Percentiles rank a stretch among this genome's conserved stretches.
Evolutionary conservation across 2,113 vertebrate species (phyloP).

Genomic region (Thunnus maccoyii): DNA sequence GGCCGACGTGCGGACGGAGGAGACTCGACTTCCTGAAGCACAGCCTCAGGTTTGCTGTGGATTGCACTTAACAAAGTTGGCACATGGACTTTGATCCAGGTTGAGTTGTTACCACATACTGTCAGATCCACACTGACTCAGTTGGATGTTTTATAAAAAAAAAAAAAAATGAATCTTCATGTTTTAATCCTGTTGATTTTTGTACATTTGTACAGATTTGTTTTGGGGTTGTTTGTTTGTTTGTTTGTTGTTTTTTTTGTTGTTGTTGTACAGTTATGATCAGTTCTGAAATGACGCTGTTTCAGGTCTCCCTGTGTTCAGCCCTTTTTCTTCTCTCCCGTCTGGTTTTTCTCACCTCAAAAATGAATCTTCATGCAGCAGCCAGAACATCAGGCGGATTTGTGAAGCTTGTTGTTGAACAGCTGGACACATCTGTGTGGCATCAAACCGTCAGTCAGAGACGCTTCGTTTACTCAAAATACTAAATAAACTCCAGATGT

Average conservation of each 20-base stretch:
- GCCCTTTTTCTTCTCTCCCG: neutral
- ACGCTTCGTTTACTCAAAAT: too few relatives aligned
- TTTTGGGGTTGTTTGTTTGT: conserved; percentile 8
- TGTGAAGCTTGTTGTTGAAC: too few relatives aligned
- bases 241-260: conserved; percentile 17
- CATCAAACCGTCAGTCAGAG: too few relatives aligned
- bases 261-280: conserved; percentile 54
- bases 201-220: conserved; percentile 74
- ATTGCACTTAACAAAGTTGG: conserved; percentile 48
- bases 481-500: too few relatives aligned
- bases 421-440: too few relatives aligned
- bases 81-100: conserved; percentile 37
- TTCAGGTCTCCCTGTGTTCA: conserved; percentile 7
- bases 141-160: conserved; percentile 2
- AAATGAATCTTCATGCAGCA: too few relatives aligned
- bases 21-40: conserved; percentile 8
- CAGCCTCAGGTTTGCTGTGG: conserved; percentile 45
- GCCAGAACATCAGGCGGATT: neutral
- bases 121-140: conserved; percentile 1
- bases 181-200: conserved; percentile 61
- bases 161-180: conserved; percentile 13
- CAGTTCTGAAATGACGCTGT: conserved; percentile 51
- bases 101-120: neutral
- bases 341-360: too few relatives aligned
- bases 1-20: neutral